Percentiles rank a stretch among this genome's conserved stretches.
phyloP scores from a whole-genome alignment of 2,888 invertebrate genomes.

The Acrobasis consociella region DNA sequence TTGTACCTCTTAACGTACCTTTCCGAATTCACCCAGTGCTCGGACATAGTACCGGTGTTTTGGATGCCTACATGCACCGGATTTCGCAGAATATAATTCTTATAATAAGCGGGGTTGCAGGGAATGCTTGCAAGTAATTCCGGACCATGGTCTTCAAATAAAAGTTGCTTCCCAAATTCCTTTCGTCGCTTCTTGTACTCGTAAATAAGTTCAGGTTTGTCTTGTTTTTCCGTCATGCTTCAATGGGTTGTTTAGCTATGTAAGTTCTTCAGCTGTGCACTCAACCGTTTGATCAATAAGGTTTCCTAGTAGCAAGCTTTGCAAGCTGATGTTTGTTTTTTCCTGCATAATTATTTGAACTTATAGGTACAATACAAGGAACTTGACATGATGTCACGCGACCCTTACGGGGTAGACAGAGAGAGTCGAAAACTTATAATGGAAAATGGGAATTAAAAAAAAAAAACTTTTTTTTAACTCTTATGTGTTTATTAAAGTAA shows the following conservation, averaged over 20 bases:
- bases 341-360: too few relatives aligned
- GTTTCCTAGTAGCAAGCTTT: conserved; percentile 4
- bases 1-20: conserved; percentile 48
- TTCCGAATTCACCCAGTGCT: conserved; percentile 85
- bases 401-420: too few relatives aligned
- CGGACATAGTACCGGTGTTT: conserved; percentile 83
- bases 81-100: conserved; percentile 82
- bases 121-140: conserved; percentile 85
- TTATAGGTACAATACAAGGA: too few relatives aligned
- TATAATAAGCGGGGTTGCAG: conserved; percentile 80
- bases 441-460: too few relatives aligned
- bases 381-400: too few relatives aligned
- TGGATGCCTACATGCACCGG: conserved; percentile 85
- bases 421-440: too few relatives aligned
- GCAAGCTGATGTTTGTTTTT: not conserved
- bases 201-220: conserved; percentile 65
- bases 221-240: conserved; percentile 59
- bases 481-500: too few relatives aligned
- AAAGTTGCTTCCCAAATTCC: conserved; percentile 87
- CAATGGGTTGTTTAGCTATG: conserved; percentile 25
- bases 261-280: not conserved
- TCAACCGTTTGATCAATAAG: conserved; percentile 38
- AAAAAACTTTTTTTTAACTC: too few relatives aligned
- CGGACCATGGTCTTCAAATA: conserved; percentile 87
- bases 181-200: conserved; percentile 87